These are phyloP conservation scores for Vicugna pacos DNA, from an alignment of 2,113 vertebrate genomes.

Conservation along the genomic window DNA sequence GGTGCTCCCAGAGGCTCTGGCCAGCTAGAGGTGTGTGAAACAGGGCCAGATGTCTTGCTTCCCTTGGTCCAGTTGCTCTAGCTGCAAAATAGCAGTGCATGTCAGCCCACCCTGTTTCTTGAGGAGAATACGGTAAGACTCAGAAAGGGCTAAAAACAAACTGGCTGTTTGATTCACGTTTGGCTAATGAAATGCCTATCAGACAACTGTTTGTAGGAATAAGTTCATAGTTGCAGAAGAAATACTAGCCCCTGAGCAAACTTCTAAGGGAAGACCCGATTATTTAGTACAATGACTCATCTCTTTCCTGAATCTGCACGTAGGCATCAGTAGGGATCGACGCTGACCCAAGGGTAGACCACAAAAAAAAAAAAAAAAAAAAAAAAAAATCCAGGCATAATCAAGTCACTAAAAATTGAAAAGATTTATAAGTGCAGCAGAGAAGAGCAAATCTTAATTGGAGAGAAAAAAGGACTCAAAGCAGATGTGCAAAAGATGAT, in stretches of 20 bases:
- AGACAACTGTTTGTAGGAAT: not conserved
- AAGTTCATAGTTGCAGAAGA: not conserved
- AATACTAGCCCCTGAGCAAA: not conserved
- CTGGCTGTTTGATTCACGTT: not conserved
- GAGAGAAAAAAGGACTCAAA: not conserved
- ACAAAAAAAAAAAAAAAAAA: not conserved
- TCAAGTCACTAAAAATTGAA: not conserved
- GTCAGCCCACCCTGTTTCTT: not conserved
- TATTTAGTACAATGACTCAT: not conserved
- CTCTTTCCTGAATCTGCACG: not conserved
- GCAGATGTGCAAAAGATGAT: not conserved
- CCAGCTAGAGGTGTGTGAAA: not conserved
- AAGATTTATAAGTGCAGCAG: not conserved
- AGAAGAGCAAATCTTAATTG: not conserved
- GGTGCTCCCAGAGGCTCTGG: not conserved
- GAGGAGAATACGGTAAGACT: not conserved
- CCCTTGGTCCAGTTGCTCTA: not conserved
- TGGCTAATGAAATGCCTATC: conserved; percentile 3
- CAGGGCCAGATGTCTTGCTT: not conserved
- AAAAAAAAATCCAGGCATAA: not conserved
- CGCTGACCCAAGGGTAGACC: not conserved
- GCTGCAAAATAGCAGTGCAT: not conserved
- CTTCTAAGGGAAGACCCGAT: not conserved
- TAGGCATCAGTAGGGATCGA: not conserved
- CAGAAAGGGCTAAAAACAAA: not conserved